A percentile compares a stretch with the other conserved stretches of the same genome.
These are phyloP conservation scores for Sericinus montela DNA, from an alignment of 2,888 invertebrate species.

Conservation along the genomic window DNA sequence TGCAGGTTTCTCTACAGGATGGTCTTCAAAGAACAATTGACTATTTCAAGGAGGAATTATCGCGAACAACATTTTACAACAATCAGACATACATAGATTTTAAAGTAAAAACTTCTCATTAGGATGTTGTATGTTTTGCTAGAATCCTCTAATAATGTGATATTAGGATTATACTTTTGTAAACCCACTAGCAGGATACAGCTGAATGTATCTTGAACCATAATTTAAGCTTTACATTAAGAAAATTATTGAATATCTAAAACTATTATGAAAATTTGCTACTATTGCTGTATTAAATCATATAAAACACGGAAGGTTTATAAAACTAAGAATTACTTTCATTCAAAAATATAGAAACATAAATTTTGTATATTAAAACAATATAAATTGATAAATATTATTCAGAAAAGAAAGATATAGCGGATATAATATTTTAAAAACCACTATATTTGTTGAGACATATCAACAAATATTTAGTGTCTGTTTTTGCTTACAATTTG, in stretches of 20 bases:
- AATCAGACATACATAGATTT: constrained; percentile 71
- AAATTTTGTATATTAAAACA: not conserved
- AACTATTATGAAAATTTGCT: no score
- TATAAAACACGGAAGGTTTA: no score
- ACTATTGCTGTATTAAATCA: no score
- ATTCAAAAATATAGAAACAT: not conserved
- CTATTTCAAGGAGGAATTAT: constrained; percentile 94
- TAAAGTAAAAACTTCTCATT: constrained; percentile 53
- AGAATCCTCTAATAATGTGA: constrained; percentile 53
- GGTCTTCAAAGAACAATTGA: constrained; percentile 95
- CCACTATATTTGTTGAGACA: not conserved
- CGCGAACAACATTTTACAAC: constrained; percentile 66
- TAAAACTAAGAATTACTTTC: not conserved
- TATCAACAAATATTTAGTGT: no score
- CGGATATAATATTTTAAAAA: not conserved
- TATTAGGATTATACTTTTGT: constrained; percentile 42
- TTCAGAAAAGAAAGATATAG: not conserved
- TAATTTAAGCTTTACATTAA: not conserved
- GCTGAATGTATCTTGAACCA: not conserved
- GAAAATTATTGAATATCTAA: not conserved
- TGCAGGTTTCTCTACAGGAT: constrained; percentile 86
- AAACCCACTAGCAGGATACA: constrained; percentile 6
- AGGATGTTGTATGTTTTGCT: constrained; percentile 23
- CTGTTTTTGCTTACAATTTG: not conserved
- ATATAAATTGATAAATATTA: not conserved